A percentile compares a stretch with the other conserved stretches of the same genome.
Conservation (phyloP, 2,888 invertebrate species). For the Lobophora halterata region DNA sequence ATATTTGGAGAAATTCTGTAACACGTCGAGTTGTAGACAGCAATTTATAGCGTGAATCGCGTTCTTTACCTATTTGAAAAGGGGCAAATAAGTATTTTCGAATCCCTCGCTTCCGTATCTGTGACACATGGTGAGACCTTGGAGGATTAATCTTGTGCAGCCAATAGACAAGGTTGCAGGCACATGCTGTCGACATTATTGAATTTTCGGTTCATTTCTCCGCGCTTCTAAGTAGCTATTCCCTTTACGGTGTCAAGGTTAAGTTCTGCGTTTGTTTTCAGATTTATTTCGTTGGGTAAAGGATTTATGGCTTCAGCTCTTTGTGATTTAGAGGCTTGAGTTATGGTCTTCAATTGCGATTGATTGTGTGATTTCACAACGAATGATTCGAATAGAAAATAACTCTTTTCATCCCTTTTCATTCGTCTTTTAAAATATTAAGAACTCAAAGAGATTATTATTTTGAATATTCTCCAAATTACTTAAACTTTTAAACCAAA, state of each 20-base stretch:
- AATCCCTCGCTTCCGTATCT: conserved; percentile 12
- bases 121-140: conserved; percentile 18
- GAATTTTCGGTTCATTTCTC: conserved; percentile 25
- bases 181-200: conserved; percentile 17
- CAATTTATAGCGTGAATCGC: too few relatives aligned
- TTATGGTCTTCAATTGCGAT: conserved; percentile 4
- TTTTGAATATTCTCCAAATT: background rate
- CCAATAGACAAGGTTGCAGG: conserved; percentile 22
- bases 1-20: too few relatives aligned
- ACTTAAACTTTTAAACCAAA: too few relatives aligned
- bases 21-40: too few relatives aligned
- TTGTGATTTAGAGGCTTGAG: conserved; percentile 7
- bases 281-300: conserved; percentile 15
- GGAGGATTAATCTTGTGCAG: conserved; percentile 19
- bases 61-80: too few relatives aligned
- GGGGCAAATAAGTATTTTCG: too few relatives aligned
- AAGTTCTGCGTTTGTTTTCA: conserved; percentile 10
- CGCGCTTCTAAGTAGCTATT: conserved; percentile 1
- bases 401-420: too few relatives aligned
- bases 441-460: too few relatives aligned
- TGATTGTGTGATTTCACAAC: background rate
- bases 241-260: conserved; percentile 12
- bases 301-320: conserved; percentile 12
- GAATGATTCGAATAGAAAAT: too few relatives aligned
- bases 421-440: too few relatives aligned